Conservation (phyloP, 2,113 vertebrate genomes). For the Nematolebias whitei region DNA sequence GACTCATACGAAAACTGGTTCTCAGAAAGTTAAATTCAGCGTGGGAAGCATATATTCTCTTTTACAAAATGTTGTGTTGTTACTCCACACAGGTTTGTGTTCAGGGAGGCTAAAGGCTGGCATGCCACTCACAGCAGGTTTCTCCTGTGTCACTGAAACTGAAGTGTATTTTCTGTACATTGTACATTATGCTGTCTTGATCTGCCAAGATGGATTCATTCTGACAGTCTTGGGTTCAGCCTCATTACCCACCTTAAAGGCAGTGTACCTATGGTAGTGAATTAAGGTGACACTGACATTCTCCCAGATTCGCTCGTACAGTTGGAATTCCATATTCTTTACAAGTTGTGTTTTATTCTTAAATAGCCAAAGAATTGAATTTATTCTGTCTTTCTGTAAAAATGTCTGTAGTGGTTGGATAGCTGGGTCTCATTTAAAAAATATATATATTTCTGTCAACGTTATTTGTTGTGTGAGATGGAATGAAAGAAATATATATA, state of each 20-base stretch:
- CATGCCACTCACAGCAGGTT: not conserved
- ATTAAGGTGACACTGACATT: not conserved
- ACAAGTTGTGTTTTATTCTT: not conserved
- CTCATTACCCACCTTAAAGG: conserved; percentile 14
- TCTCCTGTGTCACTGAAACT: not conserved
- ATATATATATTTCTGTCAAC: not conserved
- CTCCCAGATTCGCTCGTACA: not conserved
- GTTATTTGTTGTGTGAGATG: conserved; percentile 5
- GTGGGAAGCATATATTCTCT: not conserved
- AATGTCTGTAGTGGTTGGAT: not conserved
- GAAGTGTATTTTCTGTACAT: not conserved
- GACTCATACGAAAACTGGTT: not conserved
- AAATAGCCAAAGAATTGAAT: conserved; percentile 1
- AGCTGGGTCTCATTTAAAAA: not conserved
- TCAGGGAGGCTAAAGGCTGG: not conserved
- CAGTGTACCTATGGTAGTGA: not conserved
- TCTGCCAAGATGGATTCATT: not conserved
- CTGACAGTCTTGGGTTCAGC: conserved; percentile 2
- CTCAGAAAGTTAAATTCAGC: not conserved
- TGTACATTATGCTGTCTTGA: not conserved
- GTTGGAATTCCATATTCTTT: not conserved
- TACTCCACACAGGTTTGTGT: not conserved
- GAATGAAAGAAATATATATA: not conserved
- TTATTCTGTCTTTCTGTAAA: conserved; percentile 1
- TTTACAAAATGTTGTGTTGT: not conserved